These are phyloP conservation scores for Atherinomorus stipes DNA, from an alignment of 2,113 vertebrate genomes.

Conservation along the genomic window DNA sequence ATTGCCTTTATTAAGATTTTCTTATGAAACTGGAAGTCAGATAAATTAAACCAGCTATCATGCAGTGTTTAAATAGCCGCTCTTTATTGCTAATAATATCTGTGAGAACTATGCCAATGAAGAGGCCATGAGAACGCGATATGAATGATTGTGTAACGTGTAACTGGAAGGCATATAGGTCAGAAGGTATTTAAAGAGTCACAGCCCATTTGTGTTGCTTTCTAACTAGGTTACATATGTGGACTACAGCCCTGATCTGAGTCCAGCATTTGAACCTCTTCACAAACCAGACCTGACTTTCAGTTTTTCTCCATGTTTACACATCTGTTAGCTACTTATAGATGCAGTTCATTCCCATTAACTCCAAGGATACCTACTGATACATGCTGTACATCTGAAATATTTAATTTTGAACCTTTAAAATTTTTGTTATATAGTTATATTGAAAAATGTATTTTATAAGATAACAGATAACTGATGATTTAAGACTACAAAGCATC, in stretches of 20 bases:
- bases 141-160: conserved; percentile 27
- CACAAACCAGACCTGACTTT: background rate
- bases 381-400: too few species aligned
- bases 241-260: background rate
- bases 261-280: conserved; percentile 6
- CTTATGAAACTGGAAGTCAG: conserved; percentile 2
- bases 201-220: conserved; percentile 1
- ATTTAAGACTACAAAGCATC: too few species aligned
- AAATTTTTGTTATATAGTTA: too few species aligned
- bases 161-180: conserved; percentile 28
- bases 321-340: too few species aligned
- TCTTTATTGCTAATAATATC: conserved; percentile 2
- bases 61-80: background rate
- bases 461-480: too few species aligned
- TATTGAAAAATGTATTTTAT: too few species aligned
- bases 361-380: too few species aligned
- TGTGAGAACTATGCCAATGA: background rate
- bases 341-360: too few species aligned
- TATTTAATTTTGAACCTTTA: too few species aligned
- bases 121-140: conserved; percentile 22
- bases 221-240: conserved; percentile 46
- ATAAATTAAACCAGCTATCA: conserved; percentile 16
- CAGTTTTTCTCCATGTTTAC: background rate
- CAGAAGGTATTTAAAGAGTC: conserved; percentile 60
- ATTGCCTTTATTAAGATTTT: conserved; percentile 6